Evolutionary conservation across 2,888 invertebrate species (phyloP).

Genomic region (Ganaspis brasiliensis): DNA sequence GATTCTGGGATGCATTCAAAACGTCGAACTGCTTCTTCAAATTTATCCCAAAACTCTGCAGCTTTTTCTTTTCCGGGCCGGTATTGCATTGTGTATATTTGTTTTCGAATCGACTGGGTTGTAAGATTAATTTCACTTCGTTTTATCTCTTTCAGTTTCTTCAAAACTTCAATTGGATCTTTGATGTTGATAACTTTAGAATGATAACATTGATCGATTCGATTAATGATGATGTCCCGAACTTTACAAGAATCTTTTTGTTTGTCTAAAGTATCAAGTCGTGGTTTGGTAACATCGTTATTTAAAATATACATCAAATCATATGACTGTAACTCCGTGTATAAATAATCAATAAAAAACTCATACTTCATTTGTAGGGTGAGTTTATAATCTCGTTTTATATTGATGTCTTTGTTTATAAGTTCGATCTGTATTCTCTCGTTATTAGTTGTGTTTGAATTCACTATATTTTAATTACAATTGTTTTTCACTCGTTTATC

Average conservation of each 20-base stretch:
- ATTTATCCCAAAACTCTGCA: slow-evolving; percentile 53
- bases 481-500: neutral
- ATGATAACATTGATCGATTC: neutral
- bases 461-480: neutral
- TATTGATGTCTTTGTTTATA: neutral
- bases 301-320: neutral
- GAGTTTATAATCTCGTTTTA: slow-evolving; percentile 4
- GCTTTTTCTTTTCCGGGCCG: slow-evolving; percentile 43
- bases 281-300: neutral
- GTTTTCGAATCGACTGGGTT: neutral
- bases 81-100: slow-evolving; percentile 42
- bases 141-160: neutral
- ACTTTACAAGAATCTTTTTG: slow-evolving; percentile 28
- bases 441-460: neutral
- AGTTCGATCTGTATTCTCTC: neutral
- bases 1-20: slow-evolving; percentile 42
- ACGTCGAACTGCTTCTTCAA: slow-evolving; percentile 55
- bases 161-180: neutral
- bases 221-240: neutral
- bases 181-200: slow-evolving; percentile 1
- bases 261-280: slow-evolving; percentile 20
- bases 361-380: neutral
- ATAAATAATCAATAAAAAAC: neutral
- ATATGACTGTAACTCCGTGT: slow-evolving; percentile 3
- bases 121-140: neutral